These are phyloP conservation scores for Oncorhynchus clarkii DNA, from an alignment of 2,113 vertebrate genomes.

Conservation along the genomic window DNA sequence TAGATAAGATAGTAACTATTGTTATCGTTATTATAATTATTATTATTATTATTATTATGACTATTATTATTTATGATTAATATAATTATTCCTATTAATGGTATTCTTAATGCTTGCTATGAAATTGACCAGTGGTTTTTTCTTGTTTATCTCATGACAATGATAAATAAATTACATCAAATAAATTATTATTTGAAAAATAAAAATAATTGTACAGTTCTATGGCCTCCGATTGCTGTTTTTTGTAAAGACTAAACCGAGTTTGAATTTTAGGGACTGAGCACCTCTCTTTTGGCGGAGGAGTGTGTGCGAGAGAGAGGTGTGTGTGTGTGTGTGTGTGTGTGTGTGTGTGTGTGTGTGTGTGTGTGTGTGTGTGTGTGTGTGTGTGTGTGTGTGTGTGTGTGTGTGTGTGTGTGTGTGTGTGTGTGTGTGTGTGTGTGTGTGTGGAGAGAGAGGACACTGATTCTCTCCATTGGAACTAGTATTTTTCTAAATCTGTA, in stretches of 20 bases:
- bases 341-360: no score
- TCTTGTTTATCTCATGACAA: constrained; percentile 73
- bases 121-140: constrained; percentile 72
- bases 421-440: no score
- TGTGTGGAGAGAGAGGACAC: constrained; percentile 23
- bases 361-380: constrained; percentile 1
- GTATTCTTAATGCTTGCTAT: constrained; percentile 77
- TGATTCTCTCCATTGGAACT: background rate
- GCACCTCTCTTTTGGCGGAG: no score
- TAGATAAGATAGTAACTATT: constrained; percentile 73
- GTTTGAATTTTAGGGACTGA: no score
- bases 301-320: no score
- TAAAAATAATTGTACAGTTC: constrained; percentile 41
- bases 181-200: constrained; percentile 79
- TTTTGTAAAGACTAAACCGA: no score
- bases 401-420: no score
- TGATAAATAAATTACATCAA: constrained; percentile 58
- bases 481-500: no score
- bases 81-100: constrained; percentile 75
- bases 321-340: no score
- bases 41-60: constrained; percentile 59
- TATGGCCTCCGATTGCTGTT: no score
- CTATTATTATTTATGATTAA: constrained; percentile 75
- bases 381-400: constrained; percentile 19
- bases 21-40: constrained; percentile 37